Evolutionary conservation across 2,797 vertebrate species (phyloP).

Genomic region (Lophotriccus pileatus): DNA sequence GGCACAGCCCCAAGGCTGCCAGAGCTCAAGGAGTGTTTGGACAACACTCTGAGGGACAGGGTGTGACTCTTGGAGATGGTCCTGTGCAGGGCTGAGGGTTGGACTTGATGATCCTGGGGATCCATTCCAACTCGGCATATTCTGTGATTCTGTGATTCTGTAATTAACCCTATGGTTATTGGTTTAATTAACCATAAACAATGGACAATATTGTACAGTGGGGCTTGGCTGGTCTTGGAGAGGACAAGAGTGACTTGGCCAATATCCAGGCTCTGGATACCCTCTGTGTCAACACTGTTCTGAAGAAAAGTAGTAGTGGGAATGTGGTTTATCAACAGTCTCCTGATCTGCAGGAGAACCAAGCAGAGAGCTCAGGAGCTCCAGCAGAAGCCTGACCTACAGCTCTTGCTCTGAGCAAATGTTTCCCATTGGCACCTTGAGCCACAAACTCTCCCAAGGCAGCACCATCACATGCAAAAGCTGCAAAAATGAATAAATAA

Average conservation of each 20-base stretch:
- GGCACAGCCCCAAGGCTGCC: too few relatives aligned
- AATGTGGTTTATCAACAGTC: background rate
- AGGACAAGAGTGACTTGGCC: background rate
- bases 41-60: too few relatives aligned
- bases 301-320: background rate
- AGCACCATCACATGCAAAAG: rapidly evolving
- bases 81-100: too few relatives aligned
- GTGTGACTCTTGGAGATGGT: too few relatives aligned
- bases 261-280: background rate
- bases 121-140: too few relatives aligned
- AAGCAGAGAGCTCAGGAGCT: background rate
- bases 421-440: background rate
- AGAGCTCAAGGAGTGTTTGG: too few relatives aligned
- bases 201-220: rapidly evolving
- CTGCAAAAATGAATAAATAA: background rate
- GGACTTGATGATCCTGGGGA: too few relatives aligned
- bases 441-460: background rate
- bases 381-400: background rate
- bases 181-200: background rate
- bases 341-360: background rate
- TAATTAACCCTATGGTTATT: background rate
- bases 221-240: background rate
- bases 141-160: background rate
- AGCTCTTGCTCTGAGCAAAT: background rate
- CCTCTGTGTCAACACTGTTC: background rate